Base-by-base conservation (phyloP, 2,888 invertebrate genomes). In the Andrena trimmerana region DNA sequence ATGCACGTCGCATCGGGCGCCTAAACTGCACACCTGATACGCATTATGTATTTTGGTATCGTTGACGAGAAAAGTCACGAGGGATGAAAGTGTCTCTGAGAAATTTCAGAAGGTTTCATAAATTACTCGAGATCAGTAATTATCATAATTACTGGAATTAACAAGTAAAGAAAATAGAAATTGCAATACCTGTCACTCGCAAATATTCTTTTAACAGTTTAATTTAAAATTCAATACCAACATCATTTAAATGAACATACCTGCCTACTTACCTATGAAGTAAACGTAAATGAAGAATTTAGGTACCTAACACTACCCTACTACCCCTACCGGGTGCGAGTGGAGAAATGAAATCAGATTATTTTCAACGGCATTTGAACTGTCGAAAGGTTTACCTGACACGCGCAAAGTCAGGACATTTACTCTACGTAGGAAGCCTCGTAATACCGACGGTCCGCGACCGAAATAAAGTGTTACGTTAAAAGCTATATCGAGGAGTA, bases 21-120 rank as follows among this genome's bases (percentile, higher is more conserved):
- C 52, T 24, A 29, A 7, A 50, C 20, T 3, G 59, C 66, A 54
- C 78, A 80, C 80, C 78, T 78, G 78, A 77, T 59, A 24, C 78
- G 69, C 65, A 63, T 52, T 29, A 50, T 70, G 42, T 42, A 42
- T 13, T 42, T 70, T 65, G 29, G 10, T 16, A 20, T 65, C 4
- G 29, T 29, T 33, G n/a, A 29, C n/a, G 24, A 52, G n/a, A 16
- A 59, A 74, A 59, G 6, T 36, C 33, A 7, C 5, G 16, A 27
- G 2, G n/a, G 10, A 29, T 20, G 29, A 60, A 29, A 27, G 20
- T 54, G 29, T 60, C n/a, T 24, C 6, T 48, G 10, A 10, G 29
- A 62, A 16, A 31, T 54, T 31, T 3, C 7, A 33, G 4, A 20
- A 20, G 36, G 1, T 20, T 52, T 20, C 52, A 7, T 16, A 52